phyloP scores from a whole-genome alignment of 2,888 invertebrate genomes.

The Timema cristinae region DNA sequence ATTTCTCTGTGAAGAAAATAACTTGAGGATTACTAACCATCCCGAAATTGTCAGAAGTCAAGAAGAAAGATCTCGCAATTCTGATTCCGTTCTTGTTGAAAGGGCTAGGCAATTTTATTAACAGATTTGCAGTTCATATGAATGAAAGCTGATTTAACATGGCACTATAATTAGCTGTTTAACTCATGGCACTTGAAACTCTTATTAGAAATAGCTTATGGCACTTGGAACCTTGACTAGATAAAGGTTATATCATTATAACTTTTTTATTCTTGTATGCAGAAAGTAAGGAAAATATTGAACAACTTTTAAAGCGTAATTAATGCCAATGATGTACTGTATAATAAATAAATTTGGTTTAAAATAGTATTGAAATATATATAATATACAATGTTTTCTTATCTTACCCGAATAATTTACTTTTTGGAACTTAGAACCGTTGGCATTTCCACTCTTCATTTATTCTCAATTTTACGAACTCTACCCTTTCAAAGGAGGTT shows the following conservation, averaged over 20 bases:
- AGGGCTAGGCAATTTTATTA: conserved; percentile 1
- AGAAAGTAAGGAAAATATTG: too few relatives aligned
- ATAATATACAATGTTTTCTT: not conserved
- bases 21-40: not conserved
- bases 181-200: too few relatives aligned
- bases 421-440: not conserved
- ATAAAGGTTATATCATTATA: too few relatives aligned
- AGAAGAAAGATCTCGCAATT: conserved; percentile 4
- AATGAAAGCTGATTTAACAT: not conserved
- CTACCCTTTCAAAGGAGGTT: too few relatives aligned
- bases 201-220: too few relatives aligned
- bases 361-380: not conserved
- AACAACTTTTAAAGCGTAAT: too few relatives aligned
- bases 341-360: not conserved
- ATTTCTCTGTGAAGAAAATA: not conserved
- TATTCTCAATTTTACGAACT: too few relatives aligned
- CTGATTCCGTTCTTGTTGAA: conserved; percentile 6
- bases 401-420: not conserved
- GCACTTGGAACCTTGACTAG: too few relatives aligned
- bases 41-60: not conserved
- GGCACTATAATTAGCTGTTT: too few relatives aligned
- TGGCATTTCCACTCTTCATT: conserved; percentile 15
- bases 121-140: not conserved
- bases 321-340: too few relatives aligned
- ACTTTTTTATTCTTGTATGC: too few relatives aligned